Conservation (phyloP, 2,113 vertebrate species). For the Gobius niger region DNA sequence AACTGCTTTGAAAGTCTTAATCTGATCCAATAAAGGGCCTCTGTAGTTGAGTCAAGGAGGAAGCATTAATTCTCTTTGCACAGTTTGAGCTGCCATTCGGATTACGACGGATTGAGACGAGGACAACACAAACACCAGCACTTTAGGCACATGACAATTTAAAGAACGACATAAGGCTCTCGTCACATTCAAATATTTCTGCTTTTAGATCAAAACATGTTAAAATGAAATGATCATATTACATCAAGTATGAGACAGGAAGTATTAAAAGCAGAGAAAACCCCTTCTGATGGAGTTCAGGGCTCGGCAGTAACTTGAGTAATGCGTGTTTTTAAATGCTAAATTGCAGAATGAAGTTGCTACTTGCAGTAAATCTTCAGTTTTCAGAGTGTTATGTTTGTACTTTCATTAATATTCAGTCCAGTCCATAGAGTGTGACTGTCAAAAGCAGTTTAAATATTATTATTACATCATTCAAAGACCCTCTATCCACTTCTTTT, state of each 20-base stretch:
- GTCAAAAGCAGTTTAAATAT: too few relatives aligned
- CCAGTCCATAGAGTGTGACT: too few relatives aligned
- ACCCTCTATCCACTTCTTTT: too few relatives aligned
- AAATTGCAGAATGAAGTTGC: too few relatives aligned
- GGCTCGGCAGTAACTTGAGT: not conserved
- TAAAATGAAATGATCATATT: not conserved
- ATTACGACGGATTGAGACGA: constrained; percentile 31
- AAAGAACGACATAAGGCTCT: constrained; percentile 13
- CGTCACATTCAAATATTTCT: constrained; percentile 19
- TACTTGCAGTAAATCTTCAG: too few relatives aligned
- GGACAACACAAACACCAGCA: constrained; percentile 4
- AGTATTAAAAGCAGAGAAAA: not conserved
- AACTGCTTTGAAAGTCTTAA: too few relatives aligned
- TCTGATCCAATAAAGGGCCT: too few relatives aligned
- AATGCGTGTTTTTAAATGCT: not conserved
- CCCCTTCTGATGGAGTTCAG: not conserved
- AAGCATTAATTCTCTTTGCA: too few relatives aligned
- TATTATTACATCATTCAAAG: too few relatives aligned
- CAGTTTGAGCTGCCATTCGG: constrained; percentile 33
- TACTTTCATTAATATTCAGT: too few relatives aligned
- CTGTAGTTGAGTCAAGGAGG: too few relatives aligned
- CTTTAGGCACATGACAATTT: constrained; percentile 40
- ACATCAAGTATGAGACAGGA: not conserved
- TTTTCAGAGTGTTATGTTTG: too few relatives aligned
- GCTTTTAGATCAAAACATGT: not conserved